Base-by-base conservation (phyloP, 2,888 invertebrate genomes). In the Hipparchia sbordonii region DNA sequence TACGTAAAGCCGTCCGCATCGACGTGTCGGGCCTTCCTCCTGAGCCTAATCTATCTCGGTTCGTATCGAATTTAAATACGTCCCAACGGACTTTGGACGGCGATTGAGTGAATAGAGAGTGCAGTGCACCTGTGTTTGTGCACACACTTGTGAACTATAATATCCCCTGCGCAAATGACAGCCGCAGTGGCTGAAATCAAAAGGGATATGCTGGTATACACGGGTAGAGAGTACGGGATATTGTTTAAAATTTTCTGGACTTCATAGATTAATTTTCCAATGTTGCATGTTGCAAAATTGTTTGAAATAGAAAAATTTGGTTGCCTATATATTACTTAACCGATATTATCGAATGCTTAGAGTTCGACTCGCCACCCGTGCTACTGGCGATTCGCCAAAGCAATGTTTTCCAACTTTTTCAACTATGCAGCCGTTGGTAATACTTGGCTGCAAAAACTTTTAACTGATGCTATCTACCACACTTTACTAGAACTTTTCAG, bases 391-490 rank as follows among this genome's bases (percentile, higher is more conserved):
- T 63, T 10, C 63, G 62, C 70, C 70, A 70, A 63, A 63, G 63
- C 70, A 70, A 70, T 70, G 70, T 70, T 70, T 70, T 70, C 70
- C 45, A 70, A 70, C 54, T 70, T 63, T 70, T 70, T 70, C 70
- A 70, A 70, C 70, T 70, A 70, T 70, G 70, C 70, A 70, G 70
- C 70, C 70, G 63, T 46, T 70, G 62, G 54, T 70, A 63, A 70
- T 70, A 70, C 70, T 62, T 70, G 70, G 54, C 63, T 63, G 63
- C 62, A 70, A 63, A 70, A 63, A 70, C 62, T 70, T 63, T 70
- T 62, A 70, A 70, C 70, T 62, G 69, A 69, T 61, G 61, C 69
- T 69, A 69, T 63, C 62, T 70, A 70, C 70, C 56, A 69, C 33
- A 61, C 23, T 23, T 23, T 23, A 62, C 62, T 54, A 54, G 45